phyloP scores from a whole-genome alignment of 2,113 vertebrate genomes.

The Donacobius atricapilla region DNA sequence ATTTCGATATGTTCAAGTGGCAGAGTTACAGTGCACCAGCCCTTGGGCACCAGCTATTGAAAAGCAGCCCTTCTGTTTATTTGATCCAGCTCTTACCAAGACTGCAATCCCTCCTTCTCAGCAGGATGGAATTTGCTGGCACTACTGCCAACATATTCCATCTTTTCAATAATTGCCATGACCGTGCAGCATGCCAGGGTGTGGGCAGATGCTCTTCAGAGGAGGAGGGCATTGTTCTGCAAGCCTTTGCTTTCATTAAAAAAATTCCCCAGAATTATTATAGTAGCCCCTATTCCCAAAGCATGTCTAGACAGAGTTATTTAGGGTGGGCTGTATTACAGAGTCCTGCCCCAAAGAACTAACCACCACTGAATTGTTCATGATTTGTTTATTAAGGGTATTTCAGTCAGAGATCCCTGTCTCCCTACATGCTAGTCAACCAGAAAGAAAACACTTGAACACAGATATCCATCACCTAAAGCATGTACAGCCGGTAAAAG shows the following conservation, averaged over 20 bases:
- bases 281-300: neutral
- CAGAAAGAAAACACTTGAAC: neutral
- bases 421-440: neutral
- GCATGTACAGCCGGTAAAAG: neutral
- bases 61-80: neutral
- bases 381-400: neutral
- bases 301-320: neutral
- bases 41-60: neutral
- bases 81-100: neutral
- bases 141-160: neutral
- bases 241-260: neutral
- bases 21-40: neutral
- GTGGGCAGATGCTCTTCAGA: neutral
- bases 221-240: neutral
- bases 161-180: neutral
- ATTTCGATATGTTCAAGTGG: neutral
- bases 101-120: neutral
- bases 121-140: constrained; percentile 16
- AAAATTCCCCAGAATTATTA: constrained; percentile 7
- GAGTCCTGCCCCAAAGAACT: neutral
- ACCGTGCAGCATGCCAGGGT: neutral
- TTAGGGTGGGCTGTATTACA: neutral
- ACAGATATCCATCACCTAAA: neutral
- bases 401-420: neutral
- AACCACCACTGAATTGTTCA: neutral